phyloP scores from a whole-genome alignment of 2,888 invertebrate species.

The Limnephilus auricula region DNA sequence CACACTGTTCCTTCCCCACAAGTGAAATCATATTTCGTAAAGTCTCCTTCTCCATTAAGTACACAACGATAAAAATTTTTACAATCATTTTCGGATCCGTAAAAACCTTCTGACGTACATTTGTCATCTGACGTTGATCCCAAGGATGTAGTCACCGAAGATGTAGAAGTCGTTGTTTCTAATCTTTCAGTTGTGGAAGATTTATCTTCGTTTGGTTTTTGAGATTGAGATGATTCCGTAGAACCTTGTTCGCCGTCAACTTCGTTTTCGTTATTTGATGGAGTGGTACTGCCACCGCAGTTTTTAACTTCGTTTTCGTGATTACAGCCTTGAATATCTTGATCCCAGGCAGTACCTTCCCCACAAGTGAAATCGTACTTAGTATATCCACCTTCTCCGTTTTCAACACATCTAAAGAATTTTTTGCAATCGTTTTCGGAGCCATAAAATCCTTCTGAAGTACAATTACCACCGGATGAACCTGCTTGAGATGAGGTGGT shows the following conservation, averaged over 20 bases:
- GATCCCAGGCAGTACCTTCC: conserved; percentile 84
- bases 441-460: conserved; percentile 80
- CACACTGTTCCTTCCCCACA: conserved; percentile 80
- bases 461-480: conserved; percentile 44
- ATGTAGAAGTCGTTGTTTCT: background rate
- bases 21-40: conserved; percentile 76
- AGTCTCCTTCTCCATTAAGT: conserved; percentile 73
- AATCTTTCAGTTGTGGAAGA: conserved; percentile 68
- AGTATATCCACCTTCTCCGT: conserved; percentile 74
- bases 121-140: conserved; percentile 5
- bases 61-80: conserved; percentile 77
- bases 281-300: conserved; percentile 41
- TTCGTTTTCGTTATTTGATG: conserved; percentile 49
- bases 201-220: conserved; percentile 74
- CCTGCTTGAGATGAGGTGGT: conserved; percentile 34
- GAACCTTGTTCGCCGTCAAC: conserved; percentile 66
- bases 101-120: conserved; percentile 76
- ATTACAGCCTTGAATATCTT: conserved; percentile 80
- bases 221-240: conserved; percentile 47
- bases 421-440: conserved; percentile 83
- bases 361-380: conserved; percentile 82
- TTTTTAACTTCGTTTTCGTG: conserved; percentile 72
- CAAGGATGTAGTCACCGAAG: conserved; percentile 49
- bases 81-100: conserved; percentile 74
- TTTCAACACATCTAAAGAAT: conserved; percentile 84